These are phyloP conservation scores for Liolophura sinensis DNA, from an alignment of 1,140 invertebrate genomes.

Conservation along the genomic window DNA sequence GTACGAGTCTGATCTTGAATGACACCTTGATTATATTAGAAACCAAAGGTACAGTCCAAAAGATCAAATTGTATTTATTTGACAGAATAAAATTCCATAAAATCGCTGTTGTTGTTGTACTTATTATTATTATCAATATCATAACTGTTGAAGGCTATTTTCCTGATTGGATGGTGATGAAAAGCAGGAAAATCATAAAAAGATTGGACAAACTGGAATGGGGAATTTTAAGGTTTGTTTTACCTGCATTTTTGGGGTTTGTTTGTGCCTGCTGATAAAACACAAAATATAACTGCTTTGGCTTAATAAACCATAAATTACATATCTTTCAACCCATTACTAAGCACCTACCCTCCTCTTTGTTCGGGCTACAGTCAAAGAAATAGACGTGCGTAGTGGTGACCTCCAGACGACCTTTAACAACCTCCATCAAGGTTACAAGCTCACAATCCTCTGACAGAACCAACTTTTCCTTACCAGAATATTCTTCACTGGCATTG, in stretches of 20 bases:
- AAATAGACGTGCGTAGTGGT: slow-evolving; percentile 70
- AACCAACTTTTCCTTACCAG: slow-evolving; percentile 64
- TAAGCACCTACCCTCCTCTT: slow-evolving; percentile 62
- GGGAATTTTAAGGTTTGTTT: too few relatives aligned
- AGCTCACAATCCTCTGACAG: slow-evolving; percentile 69
- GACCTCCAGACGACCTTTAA: slow-evolving; percentile 69
- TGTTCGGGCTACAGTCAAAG: slow-evolving; percentile 65
- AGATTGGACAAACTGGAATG: too few relatives aligned
- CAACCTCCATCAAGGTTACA: slow-evolving; percentile 67
- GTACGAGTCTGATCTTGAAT: not conserved
- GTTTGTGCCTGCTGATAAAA: not conserved
- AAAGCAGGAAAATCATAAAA: too few relatives aligned
- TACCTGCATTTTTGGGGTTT: too few relatives aligned
- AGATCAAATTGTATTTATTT: too few relatives aligned
- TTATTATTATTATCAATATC: too few relatives aligned
- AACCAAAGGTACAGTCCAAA: too few relatives aligned
- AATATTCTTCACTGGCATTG: slow-evolving; percentile 32
- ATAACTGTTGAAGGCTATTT: too few relatives aligned
- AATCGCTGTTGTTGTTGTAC: too few relatives aligned
- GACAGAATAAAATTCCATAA: too few relatives aligned
- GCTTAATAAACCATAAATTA: slow-evolving; percentile 53
- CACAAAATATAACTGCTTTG: not conserved
- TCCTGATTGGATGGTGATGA: too few relatives aligned
- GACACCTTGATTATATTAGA: not conserved
- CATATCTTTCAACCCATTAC: slow-evolving; percentile 21